Evolutionary conservation across 2,113 vertebrate species (phyloP).

Genomic region (Notarius lentiginosus): DNA sequence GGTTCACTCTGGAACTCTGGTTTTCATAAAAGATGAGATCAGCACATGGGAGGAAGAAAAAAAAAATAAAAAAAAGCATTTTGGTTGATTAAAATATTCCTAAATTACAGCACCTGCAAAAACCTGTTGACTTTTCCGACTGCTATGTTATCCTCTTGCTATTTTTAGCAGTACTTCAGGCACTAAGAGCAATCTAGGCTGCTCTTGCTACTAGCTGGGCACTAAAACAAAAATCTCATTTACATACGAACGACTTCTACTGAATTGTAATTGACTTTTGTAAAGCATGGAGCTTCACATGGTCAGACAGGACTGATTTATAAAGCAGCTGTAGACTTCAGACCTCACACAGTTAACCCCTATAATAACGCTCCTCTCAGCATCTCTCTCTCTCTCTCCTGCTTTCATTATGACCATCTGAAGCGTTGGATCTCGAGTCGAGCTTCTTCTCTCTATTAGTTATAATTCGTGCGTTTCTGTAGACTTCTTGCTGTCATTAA

Average conservation of each 20-base stretch:
- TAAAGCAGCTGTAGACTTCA: constrained; percentile 19
- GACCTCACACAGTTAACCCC: constrained; percentile 58
- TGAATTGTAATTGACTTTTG: background rate
- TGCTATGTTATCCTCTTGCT: background rate
- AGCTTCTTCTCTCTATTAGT: constrained; percentile 35
- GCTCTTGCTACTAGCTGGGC: background rate
- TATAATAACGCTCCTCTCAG: constrained; percentile 49
- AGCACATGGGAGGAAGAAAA: background rate
- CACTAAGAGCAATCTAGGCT: background rate
- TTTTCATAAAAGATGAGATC: background rate
- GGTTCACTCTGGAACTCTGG: background rate
- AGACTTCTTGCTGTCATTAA: constrained; percentile 65
- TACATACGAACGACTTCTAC: background rate
- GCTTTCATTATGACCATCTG: constrained; percentile 59
- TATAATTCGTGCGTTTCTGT: constrained; percentile 62
- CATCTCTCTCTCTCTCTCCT: constrained; percentile 43
- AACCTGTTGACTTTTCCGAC: background rate
- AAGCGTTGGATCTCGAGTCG: constrained; percentile 19
- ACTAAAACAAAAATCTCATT: background rate
- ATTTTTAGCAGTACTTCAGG: background rate
- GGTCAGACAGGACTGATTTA: background rate
- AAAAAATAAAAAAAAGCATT: background rate
- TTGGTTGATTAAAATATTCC: background rate
- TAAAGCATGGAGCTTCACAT: background rate
- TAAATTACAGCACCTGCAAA: background rate